Evolutionary conservation across 64 coral and sea anemone species (phyloP), one percentile per base, ranked within the genome.

Genomic region (Stichodactyla mertensii): DNA sequence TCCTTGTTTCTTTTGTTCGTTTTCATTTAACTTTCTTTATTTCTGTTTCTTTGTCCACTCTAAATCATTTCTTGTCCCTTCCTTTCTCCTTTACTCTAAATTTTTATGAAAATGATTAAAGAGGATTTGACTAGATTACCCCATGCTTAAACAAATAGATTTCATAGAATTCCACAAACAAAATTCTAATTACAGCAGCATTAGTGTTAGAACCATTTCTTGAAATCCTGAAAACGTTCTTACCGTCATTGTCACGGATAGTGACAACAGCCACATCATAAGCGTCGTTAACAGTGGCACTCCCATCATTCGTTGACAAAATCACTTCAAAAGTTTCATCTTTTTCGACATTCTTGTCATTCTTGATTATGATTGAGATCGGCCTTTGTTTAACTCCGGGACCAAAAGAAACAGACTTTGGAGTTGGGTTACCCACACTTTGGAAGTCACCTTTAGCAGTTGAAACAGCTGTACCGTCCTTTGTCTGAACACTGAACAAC

Each of bases 211-310:
- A 45, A 45, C 36, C 36, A 45, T 4, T 45, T 45, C 36, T 45
- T 45, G 18, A 71, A 20, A 71, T 16, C 10, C 13, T 58, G 56
- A 11, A 15, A 58, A 58, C 1, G 4, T 20, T 8, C 78, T 81
- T 81, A 81, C 78, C 78, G n/a, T 81, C 78, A 22, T 81, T 81
- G 51, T 81, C 78, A 20, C 7, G 15, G 51, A 81, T 81, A 19
- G 4, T 0, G 51, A 81, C 78, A 20, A 14, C 5, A 15, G 53
- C 36, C 5, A 53, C 53, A 20, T 55, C 78, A 53, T 12, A 53
- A 15, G 4, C 18, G 54, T 53, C 53, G 6, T 53, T 12, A 2
- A 81, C 78, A 19, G 51, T 81, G 36, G 36, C 53, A 0, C 78
- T 16, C 6, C 4, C 7, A 22, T 81, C 78, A 14, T 81, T 81